Percentiles rank a stretch among this genome's conserved stretches.
phyloP scores from a whole-genome alignment of 1,140 invertebrate species.

The Panagrolaimus sp. region DNA sequence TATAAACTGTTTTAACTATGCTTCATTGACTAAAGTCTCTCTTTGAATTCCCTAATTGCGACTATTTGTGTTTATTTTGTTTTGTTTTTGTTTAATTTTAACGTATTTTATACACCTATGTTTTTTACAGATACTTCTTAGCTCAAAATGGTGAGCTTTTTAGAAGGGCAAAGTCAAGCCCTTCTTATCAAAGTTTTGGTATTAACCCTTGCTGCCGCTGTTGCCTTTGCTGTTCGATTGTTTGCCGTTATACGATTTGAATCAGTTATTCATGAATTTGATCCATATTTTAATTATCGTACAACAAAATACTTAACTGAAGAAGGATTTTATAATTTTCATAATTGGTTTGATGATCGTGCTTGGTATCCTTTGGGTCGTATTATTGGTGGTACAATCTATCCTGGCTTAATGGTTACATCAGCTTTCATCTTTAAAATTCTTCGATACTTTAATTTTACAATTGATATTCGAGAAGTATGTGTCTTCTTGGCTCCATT shows the following conservation, averaged over 20 bases:
- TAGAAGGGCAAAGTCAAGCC: too few relatives aligned
- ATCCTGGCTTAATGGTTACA: slow-evolving; percentile 87
- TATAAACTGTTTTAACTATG: too few relatives aligned
- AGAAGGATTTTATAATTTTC: slow-evolving; percentile 98
- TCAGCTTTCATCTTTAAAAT: slow-evolving; percentile 81
- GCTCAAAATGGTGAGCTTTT: too few relatives aligned
- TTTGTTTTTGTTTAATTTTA: too few relatives aligned
- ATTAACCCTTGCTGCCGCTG: slow-evolving; percentile 70
- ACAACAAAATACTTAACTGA: slow-evolving; percentile 97
- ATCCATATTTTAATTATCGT: slow-evolving; percentile 80
- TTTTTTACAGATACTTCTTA: too few relatives aligned
- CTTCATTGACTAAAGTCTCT: too few relatives aligned
- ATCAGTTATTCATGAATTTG: slow-evolving; percentile 90
- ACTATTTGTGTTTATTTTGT: too few relatives aligned
- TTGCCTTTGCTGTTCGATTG: slow-evolving; percentile 88
- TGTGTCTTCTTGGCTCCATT: slow-evolving; percentile 97
- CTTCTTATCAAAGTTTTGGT: too few relatives aligned
- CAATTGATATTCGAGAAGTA: slow-evolving; percentile 94
- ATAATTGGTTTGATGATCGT: slow-evolving; percentile 99
- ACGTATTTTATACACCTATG: too few relatives aligned
- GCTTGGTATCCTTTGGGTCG: slow-evolving; percentile 98
- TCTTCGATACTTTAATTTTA: slow-evolving; percentile 86
- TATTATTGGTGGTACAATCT: slow-evolving; percentile 74
- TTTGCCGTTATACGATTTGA: slow-evolving; percentile 99
- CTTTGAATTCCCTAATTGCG: too few relatives aligned